These are phyloP conservation scores for Dermatophagoides farinae DNA, from an alignment of 1,140 invertebrate genomes.

Conservation along the genomic window DNA sequence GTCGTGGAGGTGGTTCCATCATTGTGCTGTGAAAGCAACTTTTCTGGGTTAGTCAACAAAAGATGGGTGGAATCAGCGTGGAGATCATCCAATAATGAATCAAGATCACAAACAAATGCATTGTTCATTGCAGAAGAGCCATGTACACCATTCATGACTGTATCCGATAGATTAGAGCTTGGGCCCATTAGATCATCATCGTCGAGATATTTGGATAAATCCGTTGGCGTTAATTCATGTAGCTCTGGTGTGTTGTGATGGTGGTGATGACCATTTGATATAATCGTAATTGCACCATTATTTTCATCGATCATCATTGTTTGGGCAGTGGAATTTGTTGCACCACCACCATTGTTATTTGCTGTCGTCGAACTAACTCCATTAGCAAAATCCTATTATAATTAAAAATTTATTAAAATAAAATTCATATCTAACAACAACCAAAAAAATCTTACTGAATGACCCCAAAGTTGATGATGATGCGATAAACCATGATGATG, in stretches of 20 bases:
- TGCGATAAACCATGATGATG: too few species aligned
- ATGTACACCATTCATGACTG: not conserved
- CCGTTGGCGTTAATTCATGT: not conserved
- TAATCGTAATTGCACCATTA: not conserved
- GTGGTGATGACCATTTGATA: not conserved
- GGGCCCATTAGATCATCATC: not conserved
- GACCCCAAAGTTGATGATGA: too few species aligned
- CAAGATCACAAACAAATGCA: constrained; percentile 7
- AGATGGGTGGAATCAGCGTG: not conserved
- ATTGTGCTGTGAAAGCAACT: not conserved
- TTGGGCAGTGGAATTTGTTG: not conserved
- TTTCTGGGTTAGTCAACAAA: constrained; percentile 1
- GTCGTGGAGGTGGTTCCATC: too few species aligned
- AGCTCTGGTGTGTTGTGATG: not conserved
- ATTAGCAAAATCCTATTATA: too few species aligned
- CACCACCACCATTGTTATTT: not conserved
- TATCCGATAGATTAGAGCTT: not conserved
- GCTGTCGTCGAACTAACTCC: not conserved
- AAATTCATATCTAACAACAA: too few species aligned
- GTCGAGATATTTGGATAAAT: constrained; percentile 3
- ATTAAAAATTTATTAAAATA: too few species aligned
- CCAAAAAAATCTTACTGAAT: too few species aligned
- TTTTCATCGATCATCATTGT: not conserved
- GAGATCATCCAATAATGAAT: constrained; percentile 2
- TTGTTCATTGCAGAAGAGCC: not conserved